Conservation (phyloP, 2,113 vertebrate genomes). For the Chloropsis hardwickii region DNA sequence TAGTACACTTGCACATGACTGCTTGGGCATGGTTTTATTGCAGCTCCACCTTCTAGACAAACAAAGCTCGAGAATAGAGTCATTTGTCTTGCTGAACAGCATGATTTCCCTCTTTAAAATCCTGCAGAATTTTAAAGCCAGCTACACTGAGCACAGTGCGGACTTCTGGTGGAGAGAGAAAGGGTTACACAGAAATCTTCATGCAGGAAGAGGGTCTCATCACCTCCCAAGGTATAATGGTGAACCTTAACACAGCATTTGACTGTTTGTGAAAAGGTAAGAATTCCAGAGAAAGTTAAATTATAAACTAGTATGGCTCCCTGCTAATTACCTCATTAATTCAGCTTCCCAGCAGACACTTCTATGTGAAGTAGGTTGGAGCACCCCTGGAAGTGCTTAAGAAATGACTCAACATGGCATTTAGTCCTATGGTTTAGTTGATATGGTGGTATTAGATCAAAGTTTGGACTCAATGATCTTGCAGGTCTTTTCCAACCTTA, state of each 20-base stretch:
- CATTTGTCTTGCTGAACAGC: not conserved
- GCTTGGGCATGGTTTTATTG: not conserved
- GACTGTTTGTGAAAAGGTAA: not conserved
- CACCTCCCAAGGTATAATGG: rapidly evolving
- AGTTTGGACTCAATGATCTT: not conserved
- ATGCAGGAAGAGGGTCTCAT: not conserved
- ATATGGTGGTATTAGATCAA: not conserved
- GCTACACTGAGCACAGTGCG: not conserved
- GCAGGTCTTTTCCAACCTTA: not conserved
- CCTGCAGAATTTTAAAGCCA: not conserved
- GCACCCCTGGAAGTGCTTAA: not conserved
- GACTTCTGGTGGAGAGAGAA: not conserved
- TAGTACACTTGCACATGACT: not conserved
- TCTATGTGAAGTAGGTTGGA: not conserved
- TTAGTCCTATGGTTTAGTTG: not conserved
- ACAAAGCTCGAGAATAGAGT: not conserved
- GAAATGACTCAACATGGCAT: not conserved
- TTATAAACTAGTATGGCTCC: not conserved
- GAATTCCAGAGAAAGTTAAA: not conserved
- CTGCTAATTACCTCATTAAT: not conserved
- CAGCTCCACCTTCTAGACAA: conserved; percentile 5
- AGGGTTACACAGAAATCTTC: not conserved
- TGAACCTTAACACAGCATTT: not conserved
- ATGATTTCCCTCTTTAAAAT: not conserved
- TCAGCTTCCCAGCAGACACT: not conserved